These are phyloP conservation scores for Yasuhikotakia modesta DNA, from an alignment of 2,797 vertebrate genomes.

Conservation along the genomic window DNA sequence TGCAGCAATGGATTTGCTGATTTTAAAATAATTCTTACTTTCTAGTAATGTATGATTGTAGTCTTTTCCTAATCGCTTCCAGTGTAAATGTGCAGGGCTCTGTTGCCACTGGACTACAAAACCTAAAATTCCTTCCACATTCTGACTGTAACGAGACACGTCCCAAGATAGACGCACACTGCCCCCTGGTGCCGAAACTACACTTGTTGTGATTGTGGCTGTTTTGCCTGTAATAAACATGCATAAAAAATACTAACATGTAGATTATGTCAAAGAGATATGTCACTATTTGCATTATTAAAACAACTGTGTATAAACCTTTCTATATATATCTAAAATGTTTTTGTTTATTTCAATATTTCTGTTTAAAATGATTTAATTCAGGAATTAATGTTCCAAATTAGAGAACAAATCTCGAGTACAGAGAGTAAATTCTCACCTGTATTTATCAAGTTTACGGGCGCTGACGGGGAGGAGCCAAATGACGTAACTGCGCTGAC, in stretches of 20 bases:
- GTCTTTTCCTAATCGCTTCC: constrained; percentile 69
- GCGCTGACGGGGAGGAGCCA: constrained; percentile 76
- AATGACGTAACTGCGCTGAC: constrained; percentile 76
- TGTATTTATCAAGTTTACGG: constrained; percentile 68
- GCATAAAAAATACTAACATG: not conserved
- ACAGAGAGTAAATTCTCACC: constrained; percentile 55
- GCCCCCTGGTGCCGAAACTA: constrained; percentile 53
- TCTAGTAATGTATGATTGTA: constrained; percentile 64
- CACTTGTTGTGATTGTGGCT: constrained; percentile 54
- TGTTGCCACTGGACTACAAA: constrained; percentile 79
- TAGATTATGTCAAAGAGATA: not conserved
- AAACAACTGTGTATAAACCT: too few species aligned
- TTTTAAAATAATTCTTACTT: constrained; percentile 66
- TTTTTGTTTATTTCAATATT: not conserved
- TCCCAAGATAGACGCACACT: constrained; percentile 64
- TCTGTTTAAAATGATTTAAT: not conserved
- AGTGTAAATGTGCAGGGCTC: constrained; percentile 59
- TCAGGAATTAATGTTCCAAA: not conserved
- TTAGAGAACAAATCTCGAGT: not conserved
- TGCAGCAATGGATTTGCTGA: not conserved
- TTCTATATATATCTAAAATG: not conserved
- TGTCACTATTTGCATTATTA: too few species aligned
- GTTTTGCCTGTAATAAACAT: constrained; percentile 64
- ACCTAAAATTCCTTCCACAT: constrained; percentile 49
- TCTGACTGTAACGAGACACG: constrained; percentile 32